Evolutionary conservation across 1,140 invertebrate genomes (phyloP), one percentile per base, ranked within the genome.

Genomic region (Ceratina japonica): DNA sequence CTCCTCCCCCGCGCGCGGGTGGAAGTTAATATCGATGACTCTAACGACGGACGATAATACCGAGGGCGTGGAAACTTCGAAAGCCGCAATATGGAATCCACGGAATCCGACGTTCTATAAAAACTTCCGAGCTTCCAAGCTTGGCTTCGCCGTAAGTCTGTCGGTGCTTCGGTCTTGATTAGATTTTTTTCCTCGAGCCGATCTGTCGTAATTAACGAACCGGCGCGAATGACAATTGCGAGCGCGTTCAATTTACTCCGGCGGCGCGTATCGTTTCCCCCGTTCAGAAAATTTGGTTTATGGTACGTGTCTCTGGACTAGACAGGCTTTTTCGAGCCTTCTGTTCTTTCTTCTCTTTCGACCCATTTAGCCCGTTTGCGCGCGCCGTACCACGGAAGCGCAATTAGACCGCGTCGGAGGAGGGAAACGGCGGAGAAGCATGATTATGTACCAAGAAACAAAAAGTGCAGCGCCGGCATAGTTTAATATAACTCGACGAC

Each of bases 351-450:
- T 16, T 61, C 56, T 79, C 37, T 65, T 74, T 65, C 62, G 15
- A 37, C 52, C 31, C 69, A 65, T 79, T 79, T 79, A 63, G 18
- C 52, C 44, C 22, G 52, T 65, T 79, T 51, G 51, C 70, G 18
- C 70, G 18, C 31, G 31, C 15, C 65, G 61, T 56, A 65, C 37
- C 76, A 59, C 62, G 76, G 70, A 74, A 74, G 70, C 70, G 70
- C 70, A 74, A 79, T 79, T 79, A 73, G 37, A 74, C 76, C 69
- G 70, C 37, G 70, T 59, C 49, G 70, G 70, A 63, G 70, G 49
- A 79, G 64, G 76, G 62, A 79, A 73, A 65, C n/a, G 37, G 62
- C 15, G 52, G 49, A 64, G 76, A 18, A 58, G 76, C 22, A 64
- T 18, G 76, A 59, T 58, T 69, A 79, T 37, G 69, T 64, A 51